Base-by-base conservation (phyloP, 2,888 invertebrate genomes). In the Leptodirus hochenwartii region DNA sequence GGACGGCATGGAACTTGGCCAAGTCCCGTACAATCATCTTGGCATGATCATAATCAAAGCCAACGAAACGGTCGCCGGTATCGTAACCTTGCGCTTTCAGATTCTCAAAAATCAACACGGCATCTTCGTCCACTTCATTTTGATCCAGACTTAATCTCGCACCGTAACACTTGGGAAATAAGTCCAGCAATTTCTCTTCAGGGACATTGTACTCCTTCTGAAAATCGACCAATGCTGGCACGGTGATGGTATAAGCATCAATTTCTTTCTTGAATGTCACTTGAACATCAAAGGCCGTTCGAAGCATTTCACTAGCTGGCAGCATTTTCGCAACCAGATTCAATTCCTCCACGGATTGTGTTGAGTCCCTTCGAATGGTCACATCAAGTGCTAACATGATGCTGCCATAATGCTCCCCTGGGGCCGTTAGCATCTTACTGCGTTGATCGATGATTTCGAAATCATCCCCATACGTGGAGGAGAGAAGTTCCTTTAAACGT, bases 391-490 rank as follows among this genome's bases (percentile, higher is more conserved):
- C 53, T 1, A 68, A 41, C 50, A 70, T 68, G 1, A 64, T 51
- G 39, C 69, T 69, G 2, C 69, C 69, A 43, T 69, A 70, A 43
- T 70, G 69, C 40, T 70, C 69, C 1, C 69, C 69, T 0, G 62
- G 58, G n/a, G 61, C 59, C 6, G 63, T 64, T n/a, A 63, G 44
- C 36, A 53, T 49, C 10, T 48, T 48, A 6, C 50, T 51, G 10
- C 47, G 44, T 34, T 59, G 55, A 1, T 56, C 47, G 2, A 55
- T 31, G 2, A 64, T 39, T 33, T 52, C 46, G 22, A 52, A 36
- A 10, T 46, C 43, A 22, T 44, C 39, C 4, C 45, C 46, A 13
- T 50, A 32, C 9, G 45, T 38, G 25, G 45, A 40, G 15, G 34
- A 29, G 27, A 54, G 31, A 15, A 54, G 33, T 15, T 43, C 42